A percentile compares a stretch with the other conserved stretches of the same genome.
Conservation (phyloP, 2,888 invertebrate species). For the Cheilosia vulpina region DNA sequence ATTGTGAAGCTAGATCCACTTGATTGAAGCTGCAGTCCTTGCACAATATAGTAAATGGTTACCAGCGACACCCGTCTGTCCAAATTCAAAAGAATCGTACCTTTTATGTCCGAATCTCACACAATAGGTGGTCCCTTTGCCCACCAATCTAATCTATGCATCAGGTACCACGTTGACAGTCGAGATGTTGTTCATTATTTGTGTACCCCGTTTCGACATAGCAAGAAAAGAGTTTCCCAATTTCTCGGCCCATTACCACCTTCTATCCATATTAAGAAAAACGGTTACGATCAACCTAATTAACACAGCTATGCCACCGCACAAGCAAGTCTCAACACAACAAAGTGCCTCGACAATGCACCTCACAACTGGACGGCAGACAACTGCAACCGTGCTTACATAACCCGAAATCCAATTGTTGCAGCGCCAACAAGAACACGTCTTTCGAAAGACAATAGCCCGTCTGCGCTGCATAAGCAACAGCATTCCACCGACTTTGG, state of each 20-base stretch:
- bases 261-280: slow-evolving; percentile 16
- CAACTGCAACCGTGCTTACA: slow-evolving; percentile 60
- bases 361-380: slow-evolving; percentile 35
- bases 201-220: background rate
- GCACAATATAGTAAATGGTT: no score
- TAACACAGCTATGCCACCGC: slow-evolving; percentile 40
- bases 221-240: slow-evolving; percentile 28
- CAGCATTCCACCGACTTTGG: slow-evolving; percentile 51
- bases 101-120: background rate
- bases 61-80: background rate
- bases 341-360: slow-evolving; percentile 41
- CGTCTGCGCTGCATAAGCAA: slow-evolving; percentile 8
- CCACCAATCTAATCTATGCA: slow-evolving; percentile 7
- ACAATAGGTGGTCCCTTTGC: background rate
- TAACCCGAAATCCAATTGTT: slow-evolving; percentile 57
- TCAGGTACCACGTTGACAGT: slow-evolving; percentile 28
- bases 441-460: slow-evolving; percentile 53
- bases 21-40: no score
- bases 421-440: slow-evolving; percentile 50
- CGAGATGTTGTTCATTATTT: background rate
- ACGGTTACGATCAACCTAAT: slow-evolving; percentile 50
- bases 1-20: no score
- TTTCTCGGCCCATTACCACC: slow-evolving; percentile 1
- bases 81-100: background rate
- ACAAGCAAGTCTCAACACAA: slow-evolving; percentile 19